Evolutionary conservation across 2,888 invertebrate genomes (phyloP).

Genomic region (Megalurothrips usitatus): DNA sequence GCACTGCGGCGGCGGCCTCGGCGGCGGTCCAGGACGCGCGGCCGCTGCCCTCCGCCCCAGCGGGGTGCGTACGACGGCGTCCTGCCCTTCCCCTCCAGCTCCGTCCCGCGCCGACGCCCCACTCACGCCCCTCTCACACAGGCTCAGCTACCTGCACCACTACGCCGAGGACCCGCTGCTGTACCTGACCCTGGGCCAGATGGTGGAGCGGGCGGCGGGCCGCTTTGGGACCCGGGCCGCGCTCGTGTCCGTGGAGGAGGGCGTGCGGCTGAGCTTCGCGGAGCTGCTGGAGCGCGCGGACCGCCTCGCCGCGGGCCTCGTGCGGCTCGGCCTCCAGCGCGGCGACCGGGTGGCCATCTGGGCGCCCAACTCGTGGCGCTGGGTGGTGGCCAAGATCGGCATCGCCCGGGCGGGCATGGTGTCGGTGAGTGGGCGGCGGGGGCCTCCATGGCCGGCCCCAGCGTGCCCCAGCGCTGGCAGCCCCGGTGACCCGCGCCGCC

Average conservation of each 20-base stretch:
- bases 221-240: slow-evolving; percentile 55
- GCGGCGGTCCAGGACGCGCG: background rate
- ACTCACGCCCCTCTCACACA: background rate
- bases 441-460: background rate
- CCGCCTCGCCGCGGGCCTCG: slow-evolving; percentile 64
- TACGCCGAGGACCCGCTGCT: slow-evolving; percentile 41
- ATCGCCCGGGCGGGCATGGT: slow-evolving; percentile 67
- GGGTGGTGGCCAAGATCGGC: slow-evolving; percentile 68
- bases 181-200: slow-evolving; percentile 54
- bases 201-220: slow-evolving; percentile 52
- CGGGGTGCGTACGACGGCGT: background rate
- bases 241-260: slow-evolving; percentile 45
- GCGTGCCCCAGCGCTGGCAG: background rate
- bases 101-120: background rate
- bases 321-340: slow-evolving; percentile 59
- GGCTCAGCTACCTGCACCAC: slow-evolving; percentile 41
- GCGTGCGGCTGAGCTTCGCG: slow-evolving; percentile 33
- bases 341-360: slow-evolving; percentile 76
- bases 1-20: background rate
- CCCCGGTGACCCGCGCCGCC: background rate
- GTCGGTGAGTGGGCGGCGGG: slow-evolving; percentile 51
- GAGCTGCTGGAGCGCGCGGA: slow-evolving; percentile 53
- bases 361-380: slow-evolving; percentile 72
- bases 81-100: background rate
- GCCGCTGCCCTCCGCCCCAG: no score